Percentiles rank a stretch among this genome's conserved stretches.
phyloP scores from a whole-genome alignment of 2,113 vertebrate species.

The Microtus oregoni region DNA sequence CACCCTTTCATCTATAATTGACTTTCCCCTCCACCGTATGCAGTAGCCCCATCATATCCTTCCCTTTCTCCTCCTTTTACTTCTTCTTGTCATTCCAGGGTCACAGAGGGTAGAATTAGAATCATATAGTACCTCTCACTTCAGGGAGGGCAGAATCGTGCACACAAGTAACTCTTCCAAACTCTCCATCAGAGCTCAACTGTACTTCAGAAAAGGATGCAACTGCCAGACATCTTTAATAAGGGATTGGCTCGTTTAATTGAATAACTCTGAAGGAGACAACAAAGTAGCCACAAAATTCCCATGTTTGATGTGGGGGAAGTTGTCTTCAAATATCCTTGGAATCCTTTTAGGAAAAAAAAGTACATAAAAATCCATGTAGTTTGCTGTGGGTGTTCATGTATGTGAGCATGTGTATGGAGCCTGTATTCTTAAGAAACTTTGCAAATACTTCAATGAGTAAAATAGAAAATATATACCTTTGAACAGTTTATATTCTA shows the following conservation, averaged over 20 bases:
- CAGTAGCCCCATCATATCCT: rapidly evolving
- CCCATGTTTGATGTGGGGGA: background rate
- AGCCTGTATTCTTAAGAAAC: background rate
- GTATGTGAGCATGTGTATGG: no score
- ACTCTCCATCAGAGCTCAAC: background rate
- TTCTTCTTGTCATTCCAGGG: background rate
- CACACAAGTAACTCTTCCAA: background rate
- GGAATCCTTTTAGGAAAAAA: background rate
- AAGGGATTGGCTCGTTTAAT: background rate
- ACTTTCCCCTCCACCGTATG: no score
- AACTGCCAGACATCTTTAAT: background rate
- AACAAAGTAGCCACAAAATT: background rate
- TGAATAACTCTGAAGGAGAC: background rate
- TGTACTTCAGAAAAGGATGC: background rate
- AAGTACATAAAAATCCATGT: background rate
- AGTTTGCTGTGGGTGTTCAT: background rate
- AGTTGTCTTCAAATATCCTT: background rate
- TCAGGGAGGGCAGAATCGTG: background rate
- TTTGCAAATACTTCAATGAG: background rate
- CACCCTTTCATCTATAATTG: background rate
- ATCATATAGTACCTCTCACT: background rate
- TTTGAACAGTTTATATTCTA: background rate
- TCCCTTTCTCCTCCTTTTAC: background rate
- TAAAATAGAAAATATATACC: background rate
- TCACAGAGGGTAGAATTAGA: background rate